These are phyloP conservation scores for Notolabrus celidotus DNA, from an alignment of 2,797 vertebrate genomes.

Conservation along the genomic window DNA sequence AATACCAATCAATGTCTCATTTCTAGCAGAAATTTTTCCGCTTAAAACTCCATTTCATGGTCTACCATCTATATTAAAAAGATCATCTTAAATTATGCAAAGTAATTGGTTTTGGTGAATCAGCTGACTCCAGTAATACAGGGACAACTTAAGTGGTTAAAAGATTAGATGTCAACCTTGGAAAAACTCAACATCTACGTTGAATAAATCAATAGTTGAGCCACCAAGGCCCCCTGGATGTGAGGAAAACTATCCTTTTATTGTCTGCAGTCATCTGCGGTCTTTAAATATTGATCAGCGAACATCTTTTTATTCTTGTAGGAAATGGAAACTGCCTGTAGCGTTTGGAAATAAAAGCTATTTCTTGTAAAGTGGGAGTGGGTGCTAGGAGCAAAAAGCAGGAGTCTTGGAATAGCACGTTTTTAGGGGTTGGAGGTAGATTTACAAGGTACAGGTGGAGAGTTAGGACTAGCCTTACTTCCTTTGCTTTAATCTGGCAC, in stretches of 20 bases:
- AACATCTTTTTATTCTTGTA: constrained; percentile 14
- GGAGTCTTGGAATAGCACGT: background rate
- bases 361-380: constrained; percentile 7
- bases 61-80: background rate
- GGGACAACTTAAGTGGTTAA: background rate
- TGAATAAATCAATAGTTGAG: background rate
- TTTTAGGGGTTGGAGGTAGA: background rate
- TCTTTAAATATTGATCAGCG: constrained; percentile 43
- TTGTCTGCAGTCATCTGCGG: background rate
- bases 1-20: background rate
- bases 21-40: background rate
- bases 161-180: background rate
- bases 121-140: background rate
- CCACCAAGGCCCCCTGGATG: background rate
- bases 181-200: constrained; percentile 22
- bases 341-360: constrained; percentile 12
- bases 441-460: constrained; percentile 14
- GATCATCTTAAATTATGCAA: background rate
- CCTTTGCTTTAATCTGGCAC: no score
- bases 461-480: background rate
- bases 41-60: background rate
- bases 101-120: background rate
- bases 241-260: background rate
- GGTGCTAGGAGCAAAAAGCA: background rate
- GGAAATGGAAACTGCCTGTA: constrained; percentile 8